A percentile compares a stretch with the other conserved stretches of the same genome.
These are phyloP conservation scores for Hoplias malabaricus DNA, from an alignment of 2,113 vertebrate genomes.

Conservation along the genomic window DNA sequence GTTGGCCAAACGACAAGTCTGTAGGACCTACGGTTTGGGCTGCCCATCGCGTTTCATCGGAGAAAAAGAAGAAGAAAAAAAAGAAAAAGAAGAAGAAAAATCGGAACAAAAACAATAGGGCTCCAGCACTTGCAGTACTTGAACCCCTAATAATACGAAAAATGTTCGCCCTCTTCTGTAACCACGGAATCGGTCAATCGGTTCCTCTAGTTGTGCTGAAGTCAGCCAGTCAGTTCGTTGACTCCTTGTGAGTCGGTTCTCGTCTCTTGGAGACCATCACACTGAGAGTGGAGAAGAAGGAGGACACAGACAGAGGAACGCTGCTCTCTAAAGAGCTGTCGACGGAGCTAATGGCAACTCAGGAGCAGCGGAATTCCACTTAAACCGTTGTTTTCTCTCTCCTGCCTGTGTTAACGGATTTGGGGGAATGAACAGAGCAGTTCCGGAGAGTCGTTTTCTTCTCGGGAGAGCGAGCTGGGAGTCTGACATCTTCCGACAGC, in stretches of 20 bases:
- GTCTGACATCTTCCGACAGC: slow-evolving; percentile 72
- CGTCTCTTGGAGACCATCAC: slow-evolving; percentile 65
- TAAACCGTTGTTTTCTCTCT: slow-evolving; percentile 3
- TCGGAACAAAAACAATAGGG: no score
- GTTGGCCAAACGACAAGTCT: no score
- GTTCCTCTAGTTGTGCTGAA: no score
- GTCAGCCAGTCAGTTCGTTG: no score
- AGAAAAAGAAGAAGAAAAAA: no score
- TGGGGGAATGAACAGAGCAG: slow-evolving; percentile 64
- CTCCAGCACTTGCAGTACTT: no score
- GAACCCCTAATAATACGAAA: no score
- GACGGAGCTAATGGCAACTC: slow-evolving; percentile 42
- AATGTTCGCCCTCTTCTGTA: no score
- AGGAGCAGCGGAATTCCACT: slow-evolving; percentile 21
- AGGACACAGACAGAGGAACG: slow-evolving; percentile 52
- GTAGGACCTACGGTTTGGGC: no score
- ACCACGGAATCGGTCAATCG: no score
- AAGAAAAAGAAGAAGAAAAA: no score
- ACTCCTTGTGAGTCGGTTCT: not conserved
- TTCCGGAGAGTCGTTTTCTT: slow-evolving; percentile 56
- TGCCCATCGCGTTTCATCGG: no score
- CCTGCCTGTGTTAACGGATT: slow-evolving; percentile 16
- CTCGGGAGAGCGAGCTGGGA: slow-evolving; percentile 60
- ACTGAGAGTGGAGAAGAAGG: slow-evolving; percentile 70
- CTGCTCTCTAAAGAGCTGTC: slow-evolving; percentile 54